phyloP scores from a whole-genome alignment of 2,797 vertebrate genomes.

The Squalus acanthias region DNA sequence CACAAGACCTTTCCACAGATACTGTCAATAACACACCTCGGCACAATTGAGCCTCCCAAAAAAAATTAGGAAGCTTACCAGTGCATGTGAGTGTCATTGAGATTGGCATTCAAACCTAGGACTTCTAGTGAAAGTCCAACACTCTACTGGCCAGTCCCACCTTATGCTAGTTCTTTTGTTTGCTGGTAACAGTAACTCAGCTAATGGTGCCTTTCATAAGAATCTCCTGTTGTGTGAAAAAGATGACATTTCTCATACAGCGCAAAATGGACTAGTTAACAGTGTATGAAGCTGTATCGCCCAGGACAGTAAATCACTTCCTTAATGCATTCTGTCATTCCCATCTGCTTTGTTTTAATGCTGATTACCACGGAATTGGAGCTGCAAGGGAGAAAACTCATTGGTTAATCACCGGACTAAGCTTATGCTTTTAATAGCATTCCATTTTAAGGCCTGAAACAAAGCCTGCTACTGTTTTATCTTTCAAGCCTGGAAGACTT shows the following conservation, averaged over 20 bases:
- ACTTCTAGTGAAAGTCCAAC: not conserved
- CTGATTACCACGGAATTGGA: conserved; percentile 57
- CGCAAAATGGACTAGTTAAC: conserved; percentile 56
- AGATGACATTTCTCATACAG: conserved; percentile 45
- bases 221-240: not conserved
- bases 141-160: not conserved
- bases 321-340: conserved; percentile 59
- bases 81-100: not conserved
- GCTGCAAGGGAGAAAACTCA: conserved; percentile 50
- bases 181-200: not conserved
- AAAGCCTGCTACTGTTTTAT: conserved; percentile 49
- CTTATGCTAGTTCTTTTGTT: not conserved
- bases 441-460: conserved; percentile 46
- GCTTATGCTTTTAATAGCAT: conserved; percentile 46
- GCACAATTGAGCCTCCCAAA: not conserved
- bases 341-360: conserved; percentile 68
- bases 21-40: not conserved
- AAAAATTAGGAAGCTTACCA: not conserved
- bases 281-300: conserved; percentile 52
- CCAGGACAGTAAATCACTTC: conserved; percentile 57
- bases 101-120: not conserved
- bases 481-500: not conserved
- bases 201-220: too few relatives aligned
- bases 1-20: not conserved
- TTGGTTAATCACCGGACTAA: conserved; percentile 45